These are phyloP conservation scores for Penelope pileata DNA, from an alignment of 2,113 vertebrate species.

Conservation along the genomic window DNA sequence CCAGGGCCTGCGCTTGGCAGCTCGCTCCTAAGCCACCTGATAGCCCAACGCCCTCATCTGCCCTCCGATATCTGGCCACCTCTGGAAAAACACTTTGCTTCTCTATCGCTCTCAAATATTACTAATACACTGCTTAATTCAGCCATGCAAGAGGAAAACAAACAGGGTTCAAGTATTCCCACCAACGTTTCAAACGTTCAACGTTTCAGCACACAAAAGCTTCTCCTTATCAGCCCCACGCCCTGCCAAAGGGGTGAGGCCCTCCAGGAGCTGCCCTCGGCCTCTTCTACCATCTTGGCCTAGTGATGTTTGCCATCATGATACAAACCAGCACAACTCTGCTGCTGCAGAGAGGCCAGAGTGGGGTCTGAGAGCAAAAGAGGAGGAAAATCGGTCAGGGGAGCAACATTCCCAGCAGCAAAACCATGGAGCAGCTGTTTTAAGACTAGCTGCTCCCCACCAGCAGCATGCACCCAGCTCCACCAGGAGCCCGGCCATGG, in stretches of 20 bases:
- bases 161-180: not conserved
- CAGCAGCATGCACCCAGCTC: too few relatives aligned
- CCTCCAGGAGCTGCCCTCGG: not conserved
- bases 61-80: not conserved
- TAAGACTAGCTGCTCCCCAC: too few relatives aligned
- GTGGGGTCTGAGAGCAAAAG: too few relatives aligned
- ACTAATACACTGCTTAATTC: too few relatives aligned
- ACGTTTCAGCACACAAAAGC: not conserved
- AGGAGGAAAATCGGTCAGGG: too few relatives aligned
- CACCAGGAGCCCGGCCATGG: too few relatives aligned
- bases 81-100: not conserved
- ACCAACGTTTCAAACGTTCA: not conserved
- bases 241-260: not conserved
- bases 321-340: not conserved
- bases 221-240: not conserved
- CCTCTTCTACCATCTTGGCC: accelerated
- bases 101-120: not conserved
- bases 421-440: too few relatives aligned
- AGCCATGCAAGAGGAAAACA: not conserved
- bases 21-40: not conserved
- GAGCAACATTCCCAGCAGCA: too few relatives aligned
- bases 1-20: not conserved
- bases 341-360: not conserved
- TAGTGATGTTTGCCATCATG: accelerated
- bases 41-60: not conserved